Conservation (phyloP, 2,888 invertebrate species). For the Macropis europaea region DNA sequence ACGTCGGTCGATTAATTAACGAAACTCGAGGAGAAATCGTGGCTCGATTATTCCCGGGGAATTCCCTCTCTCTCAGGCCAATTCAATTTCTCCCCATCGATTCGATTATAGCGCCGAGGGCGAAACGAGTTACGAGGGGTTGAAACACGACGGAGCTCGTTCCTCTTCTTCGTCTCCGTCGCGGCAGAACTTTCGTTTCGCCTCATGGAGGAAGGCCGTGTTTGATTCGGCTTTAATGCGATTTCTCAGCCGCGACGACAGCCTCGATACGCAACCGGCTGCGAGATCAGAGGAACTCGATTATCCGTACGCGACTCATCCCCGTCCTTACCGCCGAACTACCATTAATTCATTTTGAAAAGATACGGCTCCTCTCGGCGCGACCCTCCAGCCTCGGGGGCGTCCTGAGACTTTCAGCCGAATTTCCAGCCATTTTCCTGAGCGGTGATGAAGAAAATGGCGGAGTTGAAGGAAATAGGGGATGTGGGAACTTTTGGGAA, state of each 20-base stretch:
- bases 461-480: too few relatives aligned
- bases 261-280: constrained; percentile 48
- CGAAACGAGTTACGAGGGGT: constrained; percentile 36
- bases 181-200: too few relatives aligned
- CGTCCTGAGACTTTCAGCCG: too few relatives aligned
- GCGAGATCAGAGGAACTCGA: constrained; percentile 20
- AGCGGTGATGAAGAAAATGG: too few relatives aligned
- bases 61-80: constrained; percentile 28
- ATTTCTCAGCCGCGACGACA: constrained; percentile 47
- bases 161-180: background rate
- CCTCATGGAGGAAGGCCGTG: constrained; percentile 27
- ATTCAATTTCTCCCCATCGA: constrained; percentile 37
- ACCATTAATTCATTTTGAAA: constrained; percentile 11
- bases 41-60: constrained; percentile 36
- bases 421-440: too few relatives aligned
- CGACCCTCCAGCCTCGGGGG: too few relatives aligned
- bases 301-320: constrained; percentile 8
- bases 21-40: constrained; percentile 34
- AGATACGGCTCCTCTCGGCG: too few relatives aligned
- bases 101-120: constrained; percentile 31
- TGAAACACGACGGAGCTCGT: background rate
- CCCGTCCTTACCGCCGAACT: background rate
- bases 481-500: too few relatives aligned
- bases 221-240: constrained; percentile 62
- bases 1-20: constrained; percentile 37